phyloP scores from a whole-genome alignment of 2,797 vertebrate genomes.

The Moxostoma hubbsi region DNA sequence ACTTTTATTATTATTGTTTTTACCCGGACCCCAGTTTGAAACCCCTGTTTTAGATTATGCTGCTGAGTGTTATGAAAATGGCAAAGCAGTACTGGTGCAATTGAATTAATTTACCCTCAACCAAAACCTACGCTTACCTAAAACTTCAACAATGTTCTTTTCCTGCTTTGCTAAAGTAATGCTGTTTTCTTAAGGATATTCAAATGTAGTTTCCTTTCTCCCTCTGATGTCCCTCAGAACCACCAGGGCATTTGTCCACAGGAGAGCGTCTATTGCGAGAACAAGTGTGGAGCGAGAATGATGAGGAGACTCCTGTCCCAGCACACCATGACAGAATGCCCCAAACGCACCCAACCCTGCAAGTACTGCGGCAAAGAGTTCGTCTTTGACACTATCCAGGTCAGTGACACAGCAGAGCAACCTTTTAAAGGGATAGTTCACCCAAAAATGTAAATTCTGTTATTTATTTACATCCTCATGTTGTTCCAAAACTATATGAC shows the following conservation, averaged over 20 bases:
- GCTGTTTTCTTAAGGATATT: not conserved
- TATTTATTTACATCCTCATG: too few species aligned
- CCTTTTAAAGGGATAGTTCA: too few species aligned
- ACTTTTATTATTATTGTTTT: too few species aligned
- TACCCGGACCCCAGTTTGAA: too few species aligned
- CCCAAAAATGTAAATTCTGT: too few species aligned
- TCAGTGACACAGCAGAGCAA: conserved; percentile 63
- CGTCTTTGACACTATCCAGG: conserved; percentile 97
- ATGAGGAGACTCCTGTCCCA: conserved; percentile 93
- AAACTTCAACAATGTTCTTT: not conserved
- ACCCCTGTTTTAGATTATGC: too few species aligned
- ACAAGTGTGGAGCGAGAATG: conserved; percentile 97
- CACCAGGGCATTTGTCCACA: conserved; percentile 96
- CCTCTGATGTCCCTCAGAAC: conserved; percentile 74
- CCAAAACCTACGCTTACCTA: not conserved
- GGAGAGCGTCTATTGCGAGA: conserved; percentile 98
- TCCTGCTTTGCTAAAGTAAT: not conserved
- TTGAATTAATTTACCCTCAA: too few species aligned
- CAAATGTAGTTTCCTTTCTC: not conserved
- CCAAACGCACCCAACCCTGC: conserved; percentile 97
- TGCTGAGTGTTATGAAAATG: not conserved
- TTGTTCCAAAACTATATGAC: too few species aligned
- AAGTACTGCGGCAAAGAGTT: conserved; percentile 97
- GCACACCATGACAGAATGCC: conserved; percentile 89
- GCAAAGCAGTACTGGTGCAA: not conserved